Percentiles rank a stretch among this genome's conserved stretches.
These are phyloP conservation scores for Coleophora flavipennella DNA, from an alignment of 2,888 invertebrate species.

Conservation along the genomic window DNA sequence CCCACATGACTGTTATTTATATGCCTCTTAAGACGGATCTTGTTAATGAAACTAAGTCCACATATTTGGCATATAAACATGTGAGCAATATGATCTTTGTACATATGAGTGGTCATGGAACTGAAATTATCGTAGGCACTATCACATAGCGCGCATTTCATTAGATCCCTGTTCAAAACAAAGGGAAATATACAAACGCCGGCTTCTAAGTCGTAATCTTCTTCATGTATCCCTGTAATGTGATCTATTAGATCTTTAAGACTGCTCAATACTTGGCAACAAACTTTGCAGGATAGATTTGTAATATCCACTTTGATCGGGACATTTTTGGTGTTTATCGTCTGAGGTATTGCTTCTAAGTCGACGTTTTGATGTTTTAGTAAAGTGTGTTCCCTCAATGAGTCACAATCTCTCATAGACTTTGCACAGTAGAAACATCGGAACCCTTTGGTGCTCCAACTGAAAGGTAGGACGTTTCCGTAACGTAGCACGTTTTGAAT, in stretches of 20 bases:
- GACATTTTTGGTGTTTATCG: conserved; percentile 43
- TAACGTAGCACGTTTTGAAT: conserved; percentile 38
- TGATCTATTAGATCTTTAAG: conserved; percentile 39
- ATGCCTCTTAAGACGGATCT: conserved; percentile 39
- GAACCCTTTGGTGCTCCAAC: conserved; percentile 48
- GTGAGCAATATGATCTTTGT: conserved; percentile 40
- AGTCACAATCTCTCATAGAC: conserved; percentile 34
- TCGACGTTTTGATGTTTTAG: conserved; percentile 17
- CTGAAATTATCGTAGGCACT: conserved; percentile 39
- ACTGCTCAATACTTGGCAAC: conserved; percentile 21
- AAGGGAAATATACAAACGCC: conserved; percentile 46
- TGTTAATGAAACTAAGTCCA: conserved; percentile 40
- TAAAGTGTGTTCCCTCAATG: conserved; percentile 31
- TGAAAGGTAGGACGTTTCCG: conserved; percentile 42
- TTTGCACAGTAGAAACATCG: conserved; percentile 50
- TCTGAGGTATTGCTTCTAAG: conserved; percentile 29
- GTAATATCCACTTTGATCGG: conserved; percentile 49
- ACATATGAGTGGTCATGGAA: conserved; percentile 44
- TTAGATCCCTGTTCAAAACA: conserved; percentile 27
- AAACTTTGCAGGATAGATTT: conserved; percentile 36
- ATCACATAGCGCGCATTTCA: conserved; percentile 39
- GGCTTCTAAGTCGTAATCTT: conserved; percentile 27
- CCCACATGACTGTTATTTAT: conserved; percentile 35
- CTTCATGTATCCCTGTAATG: conserved; percentile 28
- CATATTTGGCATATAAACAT: conserved; percentile 47